Conservation (phyloP, 2,113 vertebrate species). For the Proterorhinus semilunaris region DNA sequence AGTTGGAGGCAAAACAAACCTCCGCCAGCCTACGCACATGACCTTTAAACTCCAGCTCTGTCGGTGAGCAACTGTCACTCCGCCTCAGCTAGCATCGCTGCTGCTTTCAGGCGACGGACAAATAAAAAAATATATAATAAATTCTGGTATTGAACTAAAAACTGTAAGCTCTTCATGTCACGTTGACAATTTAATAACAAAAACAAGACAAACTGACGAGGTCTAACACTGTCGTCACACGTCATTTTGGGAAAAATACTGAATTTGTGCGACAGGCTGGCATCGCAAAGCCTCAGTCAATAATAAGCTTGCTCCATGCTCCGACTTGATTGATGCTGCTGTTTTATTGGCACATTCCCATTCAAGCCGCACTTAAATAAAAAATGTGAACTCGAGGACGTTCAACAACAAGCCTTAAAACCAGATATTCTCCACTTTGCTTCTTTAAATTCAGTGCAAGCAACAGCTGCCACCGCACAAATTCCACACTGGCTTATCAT, state of each 20-base stretch:
- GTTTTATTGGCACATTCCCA: conserved; percentile 55
- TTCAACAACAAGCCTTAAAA: conserved; percentile 26
- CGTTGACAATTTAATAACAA: background rate
- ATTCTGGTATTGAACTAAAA: background rate
- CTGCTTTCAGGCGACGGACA: conserved; percentile 22
- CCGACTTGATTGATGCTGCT: conserved; percentile 41
- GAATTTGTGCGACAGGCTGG: background rate
- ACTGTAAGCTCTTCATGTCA: too few relatives aligned
- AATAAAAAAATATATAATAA: too few relatives aligned
- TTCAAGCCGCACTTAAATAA: conserved; percentile 33
- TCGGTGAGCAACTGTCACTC: conserved; percentile 24
- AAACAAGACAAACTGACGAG: background rate
- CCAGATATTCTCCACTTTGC: conserved; percentile 28
- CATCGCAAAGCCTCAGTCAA: conserved; percentile 37
- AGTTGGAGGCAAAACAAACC: conserved; percentile 43
- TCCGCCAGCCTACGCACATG: conserved; percentile 21
- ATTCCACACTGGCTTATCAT: conserved; percentile 38
- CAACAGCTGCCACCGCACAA: conserved; percentile 45
- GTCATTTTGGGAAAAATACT: background rate
- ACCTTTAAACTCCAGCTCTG: conserved; percentile 31
- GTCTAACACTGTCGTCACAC: background rate
- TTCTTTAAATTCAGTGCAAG: conserved; percentile 30
- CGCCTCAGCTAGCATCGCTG: background rate
- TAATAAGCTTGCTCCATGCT: conserved; percentile 33
- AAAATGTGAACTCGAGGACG: conserved; percentile 44